Evolutionary conservation across 2,888 invertebrate species (phyloP).

Genomic region (Cordylochernes scorpioides): DNA sequence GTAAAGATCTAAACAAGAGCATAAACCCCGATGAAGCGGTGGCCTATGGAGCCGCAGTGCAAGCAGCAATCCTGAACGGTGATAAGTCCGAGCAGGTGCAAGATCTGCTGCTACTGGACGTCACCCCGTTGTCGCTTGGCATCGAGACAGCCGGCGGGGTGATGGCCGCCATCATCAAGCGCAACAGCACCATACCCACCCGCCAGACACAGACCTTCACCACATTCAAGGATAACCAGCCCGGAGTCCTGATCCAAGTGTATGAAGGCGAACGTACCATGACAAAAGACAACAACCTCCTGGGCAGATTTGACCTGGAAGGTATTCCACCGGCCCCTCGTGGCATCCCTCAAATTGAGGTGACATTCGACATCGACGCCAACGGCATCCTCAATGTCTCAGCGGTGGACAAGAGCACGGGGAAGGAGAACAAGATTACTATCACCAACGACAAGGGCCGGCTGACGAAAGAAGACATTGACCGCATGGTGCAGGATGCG

Average conservation of each 20-base stretch:
- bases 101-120: constrained; percentile 54
- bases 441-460: constrained; percentile 65
- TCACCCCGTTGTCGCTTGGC: constrained; percentile 32
- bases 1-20: constrained; percentile 39
- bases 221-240: constrained; percentile 73
- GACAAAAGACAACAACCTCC: constrained; percentile 65
- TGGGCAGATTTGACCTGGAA: constrained; percentile 23
- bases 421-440: constrained; percentile 48
- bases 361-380: constrained; percentile 57
- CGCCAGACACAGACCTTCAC: constrained; percentile 51
- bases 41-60: constrained; percentile 46
- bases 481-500: constrained; percentile 50
- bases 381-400: constrained; percentile 40
- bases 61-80: constrained; percentile 38
- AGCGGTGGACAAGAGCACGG: constrained; percentile 40
- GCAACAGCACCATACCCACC: constrained; percentile 49
- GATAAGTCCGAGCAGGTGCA: constrained; percentile 30
- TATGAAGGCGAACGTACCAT: constrained; percentile 54
- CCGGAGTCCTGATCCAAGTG: constrained; percentile 55
- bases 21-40: constrained; percentile 57
- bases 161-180: constrained; percentile 50
- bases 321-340: constrained; percentile 63
- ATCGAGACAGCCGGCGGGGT: constrained; percentile 36
- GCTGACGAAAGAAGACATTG: constrained; percentile 53
- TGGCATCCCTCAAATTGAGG: constrained; percentile 45